These are phyloP conservation scores for Antheraea pernyi DNA, from an alignment of 1,140 invertebrate species.

Conservation along the genomic window DNA sequence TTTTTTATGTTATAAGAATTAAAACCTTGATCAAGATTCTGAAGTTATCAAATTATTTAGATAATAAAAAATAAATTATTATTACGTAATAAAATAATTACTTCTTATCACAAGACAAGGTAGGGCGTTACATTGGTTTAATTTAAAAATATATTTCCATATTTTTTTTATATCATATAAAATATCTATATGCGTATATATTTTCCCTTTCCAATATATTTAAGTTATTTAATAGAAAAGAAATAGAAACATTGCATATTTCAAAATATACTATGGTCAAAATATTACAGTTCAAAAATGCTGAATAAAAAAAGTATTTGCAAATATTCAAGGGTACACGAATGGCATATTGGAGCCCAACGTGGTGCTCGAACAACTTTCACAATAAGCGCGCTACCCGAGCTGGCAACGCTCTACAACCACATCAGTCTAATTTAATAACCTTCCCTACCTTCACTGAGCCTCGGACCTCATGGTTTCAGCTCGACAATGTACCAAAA, in stretches of 20 bases:
- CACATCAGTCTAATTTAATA: slow-evolving; percentile 36
- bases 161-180: too few species aligned
- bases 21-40: too few species aligned
- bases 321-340: slow-evolving; percentile 7
- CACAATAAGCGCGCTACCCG: background rate
- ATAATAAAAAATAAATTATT: too few species aligned
- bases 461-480: slow-evolving; percentile 70
- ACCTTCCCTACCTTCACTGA: slow-evolving; percentile 71
- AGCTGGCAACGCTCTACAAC: slow-evolving; percentile 17
- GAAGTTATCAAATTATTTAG: too few species aligned
- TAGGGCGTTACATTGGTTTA: too few species aligned
- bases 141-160: too few species aligned
- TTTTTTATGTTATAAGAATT: too few species aligned
- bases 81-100: too few species aligned
- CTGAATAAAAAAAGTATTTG: background rate
- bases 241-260: background rate
- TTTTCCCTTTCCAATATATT: too few species aligned
- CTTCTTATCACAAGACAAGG: too few species aligned
- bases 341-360: slow-evolving; percentile 29
- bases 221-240: too few species aligned
- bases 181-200: too few species aligned
- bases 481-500: slow-evolving; percentile 73
- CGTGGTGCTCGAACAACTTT: slow-evolving; percentile 20
- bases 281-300: background rate
- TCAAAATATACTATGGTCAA: background rate